These are phyloP conservation scores for Lerema accius DNA, from an alignment of 1,140 invertebrate genomes.

Conservation along the genomic window DNA sequence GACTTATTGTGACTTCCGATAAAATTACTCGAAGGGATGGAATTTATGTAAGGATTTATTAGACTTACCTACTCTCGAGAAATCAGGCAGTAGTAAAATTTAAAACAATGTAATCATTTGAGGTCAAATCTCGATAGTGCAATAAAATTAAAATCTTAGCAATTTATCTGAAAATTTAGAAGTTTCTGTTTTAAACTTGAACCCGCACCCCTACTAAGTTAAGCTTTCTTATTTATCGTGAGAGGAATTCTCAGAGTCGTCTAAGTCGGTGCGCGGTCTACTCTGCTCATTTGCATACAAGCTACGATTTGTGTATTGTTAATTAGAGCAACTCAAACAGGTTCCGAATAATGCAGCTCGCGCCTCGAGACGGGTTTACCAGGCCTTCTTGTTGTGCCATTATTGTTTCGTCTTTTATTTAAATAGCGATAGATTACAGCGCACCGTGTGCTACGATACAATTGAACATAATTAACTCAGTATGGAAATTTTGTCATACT, in stretches of 20 bases:
- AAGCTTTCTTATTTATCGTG: slow-evolving; percentile 46
- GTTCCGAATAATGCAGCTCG: slow-evolving; percentile 70
- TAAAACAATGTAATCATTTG: no score
- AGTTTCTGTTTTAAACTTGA: slow-evolving; percentile 12
- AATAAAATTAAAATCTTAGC: no score
- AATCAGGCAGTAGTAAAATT: no score
- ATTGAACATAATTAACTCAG: slow-evolving; percentile 74
- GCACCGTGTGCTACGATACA: slow-evolving; percentile 53
- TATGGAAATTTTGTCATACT: slow-evolving; percentile 68
- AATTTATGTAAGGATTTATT: no score
- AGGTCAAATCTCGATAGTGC: no score
- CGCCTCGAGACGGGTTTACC: slow-evolving; percentile 58
- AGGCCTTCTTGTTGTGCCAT: slow-evolving; percentile 69
- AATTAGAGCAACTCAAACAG: slow-evolving; percentile 80
- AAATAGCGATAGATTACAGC: slow-evolving; percentile 73
- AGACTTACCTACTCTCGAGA: no score
- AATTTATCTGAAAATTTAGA: no score
- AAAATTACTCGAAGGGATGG: no score
- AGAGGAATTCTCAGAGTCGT: slow-evolving; percentile 47
- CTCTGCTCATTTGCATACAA: slow-evolving; percentile 79
- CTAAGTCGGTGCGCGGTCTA: slow-evolving; percentile 50
- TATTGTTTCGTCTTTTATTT: slow-evolving; percentile 77
- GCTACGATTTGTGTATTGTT: slow-evolving; percentile 82
- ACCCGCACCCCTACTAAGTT: slow-evolving; percentile 43
- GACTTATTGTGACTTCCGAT: no score